These are phyloP conservation scores for Zygogramma bicolorata DNA, from an alignment of 2,888 invertebrate genomes.

Conservation along the genomic window DNA sequence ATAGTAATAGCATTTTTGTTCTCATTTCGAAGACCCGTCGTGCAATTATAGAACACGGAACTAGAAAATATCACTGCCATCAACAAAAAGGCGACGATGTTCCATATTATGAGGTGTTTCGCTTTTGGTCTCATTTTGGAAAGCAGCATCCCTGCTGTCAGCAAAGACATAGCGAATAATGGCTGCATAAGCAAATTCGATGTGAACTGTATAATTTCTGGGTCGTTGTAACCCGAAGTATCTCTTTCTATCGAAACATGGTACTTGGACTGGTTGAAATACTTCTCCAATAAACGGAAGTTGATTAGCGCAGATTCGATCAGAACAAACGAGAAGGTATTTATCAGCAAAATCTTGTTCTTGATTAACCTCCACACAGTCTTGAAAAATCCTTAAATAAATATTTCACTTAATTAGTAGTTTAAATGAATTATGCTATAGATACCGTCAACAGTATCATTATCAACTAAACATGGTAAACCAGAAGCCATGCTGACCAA, in stretches of 20 bases:
- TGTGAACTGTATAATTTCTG: constrained; percentile 69
- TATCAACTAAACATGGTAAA: constrained; percentile 40
- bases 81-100: constrained; percentile 59
- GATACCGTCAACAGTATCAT: constrained; percentile 47
- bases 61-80: constrained; percentile 67
- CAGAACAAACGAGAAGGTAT: constrained; percentile 68
- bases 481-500: constrained; percentile 67
- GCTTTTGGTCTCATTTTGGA: constrained; percentile 69
- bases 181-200: constrained; percentile 71
- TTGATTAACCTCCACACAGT: constrained; percentile 69
- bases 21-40: constrained; percentile 61
- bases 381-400: constrained; percentile 64
- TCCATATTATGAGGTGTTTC: constrained; percentile 68
- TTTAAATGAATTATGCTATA: neutral
- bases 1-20: constrained; percentile 64
- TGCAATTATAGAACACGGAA: constrained; percentile 59
- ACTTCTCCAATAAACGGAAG: constrained; percentile 70
- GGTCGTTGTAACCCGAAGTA: constrained; percentile 69
- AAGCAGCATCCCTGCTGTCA: constrained; percentile 71
- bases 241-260: constrained; percentile 68
- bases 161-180: constrained; percentile 68
- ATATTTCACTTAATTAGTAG: neutral
- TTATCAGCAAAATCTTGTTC: constrained; percentile 71
- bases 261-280: constrained; percentile 72
- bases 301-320: constrained; percentile 70